Percentiles rank a stretch among this genome's conserved stretches.
phyloP scores from a whole-genome alignment of 2,113 vertebrate species.

The Haemorhous mexicanus region DNA sequence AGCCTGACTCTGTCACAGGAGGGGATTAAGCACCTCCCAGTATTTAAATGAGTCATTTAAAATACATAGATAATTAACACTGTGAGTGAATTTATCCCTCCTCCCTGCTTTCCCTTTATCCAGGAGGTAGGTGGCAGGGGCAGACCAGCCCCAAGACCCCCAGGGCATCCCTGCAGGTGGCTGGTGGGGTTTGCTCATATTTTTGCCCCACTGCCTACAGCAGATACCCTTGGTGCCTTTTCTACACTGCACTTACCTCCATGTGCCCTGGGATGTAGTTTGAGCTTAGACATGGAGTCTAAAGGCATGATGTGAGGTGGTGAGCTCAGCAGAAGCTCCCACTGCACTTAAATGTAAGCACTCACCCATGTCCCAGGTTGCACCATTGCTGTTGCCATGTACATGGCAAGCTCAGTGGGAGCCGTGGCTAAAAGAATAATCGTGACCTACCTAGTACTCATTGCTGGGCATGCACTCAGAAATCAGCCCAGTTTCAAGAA shows the following conservation, averaged over 20 bases:
- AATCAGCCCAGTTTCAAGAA: background rate
- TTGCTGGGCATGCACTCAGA: background rate
- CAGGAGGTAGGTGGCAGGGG: background rate
- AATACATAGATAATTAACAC: background rate
- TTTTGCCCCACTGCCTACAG: background rate
- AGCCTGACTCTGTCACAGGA: background rate
- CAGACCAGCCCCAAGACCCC: background rate
- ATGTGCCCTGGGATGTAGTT: background rate
- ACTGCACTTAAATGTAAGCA: background rate
- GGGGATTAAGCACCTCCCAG: background rate
- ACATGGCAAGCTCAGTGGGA: background rate
- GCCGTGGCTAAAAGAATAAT: background rate
- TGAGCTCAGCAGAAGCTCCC: background rate
- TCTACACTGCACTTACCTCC: background rate
- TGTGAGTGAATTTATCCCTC: background rate
- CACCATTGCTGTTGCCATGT: background rate
- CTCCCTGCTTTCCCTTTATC: background rate
- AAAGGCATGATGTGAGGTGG: background rate
- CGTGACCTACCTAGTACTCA: fast-evolving
- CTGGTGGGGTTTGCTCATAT: background rate
- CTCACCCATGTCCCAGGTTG: background rate
- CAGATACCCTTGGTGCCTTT: background rate
- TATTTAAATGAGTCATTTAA: background rate
- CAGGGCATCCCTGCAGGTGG: background rate
- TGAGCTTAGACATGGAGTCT: background rate